A percentile compares a stretch with the other conserved stretches of the same genome.
These are phyloP conservation scores for Leptoclinus maculatus DNA, from an alignment of 2,797 vertebrate species.

Conservation along the genomic window DNA sequence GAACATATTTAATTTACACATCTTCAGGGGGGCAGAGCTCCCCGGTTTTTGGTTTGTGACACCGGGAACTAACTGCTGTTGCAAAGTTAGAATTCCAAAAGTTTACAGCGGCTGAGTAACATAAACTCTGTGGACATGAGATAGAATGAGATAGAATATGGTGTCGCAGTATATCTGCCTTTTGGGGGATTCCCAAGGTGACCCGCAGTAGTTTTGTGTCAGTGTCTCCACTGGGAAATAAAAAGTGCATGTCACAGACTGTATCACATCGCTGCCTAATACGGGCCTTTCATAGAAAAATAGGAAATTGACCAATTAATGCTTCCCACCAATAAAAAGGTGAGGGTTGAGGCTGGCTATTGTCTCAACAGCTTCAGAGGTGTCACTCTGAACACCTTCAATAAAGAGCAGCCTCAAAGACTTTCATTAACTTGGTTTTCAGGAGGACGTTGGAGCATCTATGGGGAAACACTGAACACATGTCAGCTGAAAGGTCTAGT, in stretches of 20 bases:
- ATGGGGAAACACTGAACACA: neutral
- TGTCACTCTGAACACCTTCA: neutral
- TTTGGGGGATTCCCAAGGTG: neutral
- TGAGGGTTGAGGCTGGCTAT: neutral
- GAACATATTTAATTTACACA: neutral
- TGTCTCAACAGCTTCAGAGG: neutral
- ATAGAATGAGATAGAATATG: neutral
- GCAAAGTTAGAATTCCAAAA: neutral
- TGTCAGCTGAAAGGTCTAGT: neutral
- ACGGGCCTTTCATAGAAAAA: neutral
- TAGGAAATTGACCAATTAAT: slow-evolving; percentile 9
- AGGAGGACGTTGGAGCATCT: neutral
- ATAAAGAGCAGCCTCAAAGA: neutral
- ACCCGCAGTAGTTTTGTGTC: neutral
- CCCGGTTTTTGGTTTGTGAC: neutral
- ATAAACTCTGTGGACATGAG: neutral
- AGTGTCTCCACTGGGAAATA: slow-evolving; percentile 22
- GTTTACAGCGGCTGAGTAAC: neutral
- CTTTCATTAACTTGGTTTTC: neutral
- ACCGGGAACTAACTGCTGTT: neutral
- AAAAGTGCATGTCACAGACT: neutral
- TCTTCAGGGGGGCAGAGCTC: neutral
- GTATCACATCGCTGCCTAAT: neutral
- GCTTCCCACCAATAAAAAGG: neutral
- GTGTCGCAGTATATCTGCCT: neutral